A percentile compares a stretch with the other conserved stretches of the same genome.
phyloP scores from a whole-genome alignment of 2,797 vertebrate genomes.

The Parauchenoglanis ngamensis region DNA sequence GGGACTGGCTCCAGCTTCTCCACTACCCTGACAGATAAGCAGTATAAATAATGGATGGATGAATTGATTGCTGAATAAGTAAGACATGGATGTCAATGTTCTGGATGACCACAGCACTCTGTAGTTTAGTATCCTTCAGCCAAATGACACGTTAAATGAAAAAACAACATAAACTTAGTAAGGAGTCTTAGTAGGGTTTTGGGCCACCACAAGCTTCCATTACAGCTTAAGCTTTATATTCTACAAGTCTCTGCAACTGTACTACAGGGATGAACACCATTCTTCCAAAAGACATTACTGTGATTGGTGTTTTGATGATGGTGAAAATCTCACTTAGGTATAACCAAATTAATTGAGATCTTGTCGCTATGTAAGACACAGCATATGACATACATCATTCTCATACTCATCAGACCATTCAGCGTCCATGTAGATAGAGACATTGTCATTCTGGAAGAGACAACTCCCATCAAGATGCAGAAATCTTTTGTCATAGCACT shows the following conservation, averaged over 20 bases:
- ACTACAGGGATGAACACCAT: not conserved
- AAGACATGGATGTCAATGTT: not conserved
- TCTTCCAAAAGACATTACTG: not conserved
- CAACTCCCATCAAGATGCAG: not conserved
- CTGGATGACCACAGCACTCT: not conserved
- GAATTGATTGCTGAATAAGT: not conserved
- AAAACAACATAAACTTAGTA: not conserved
- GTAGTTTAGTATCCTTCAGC: not conserved
- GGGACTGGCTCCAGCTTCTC: too few species aligned
- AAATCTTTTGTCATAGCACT: not conserved
- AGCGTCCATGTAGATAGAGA: too few species aligned
- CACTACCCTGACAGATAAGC: too few species aligned
- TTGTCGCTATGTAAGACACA: too few species aligned
- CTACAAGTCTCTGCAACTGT: not conserved
- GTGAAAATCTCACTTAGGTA: not conserved
- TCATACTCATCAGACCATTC: too few species aligned
- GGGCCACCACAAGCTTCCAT: not conserved
- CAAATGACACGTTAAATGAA: not conserved
- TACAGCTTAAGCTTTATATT: not conserved
- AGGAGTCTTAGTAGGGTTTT: not conserved
- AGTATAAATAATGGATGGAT: too few species aligned
- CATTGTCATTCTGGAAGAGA: too few species aligned
- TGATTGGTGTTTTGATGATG: not conserved
- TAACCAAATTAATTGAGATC: too few species aligned
- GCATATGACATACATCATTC: too few species aligned